These are phyloP conservation scores for Caerostris darwini DNA, from an alignment of 1,140 invertebrate genomes.

Conservation along the genomic window DNA sequence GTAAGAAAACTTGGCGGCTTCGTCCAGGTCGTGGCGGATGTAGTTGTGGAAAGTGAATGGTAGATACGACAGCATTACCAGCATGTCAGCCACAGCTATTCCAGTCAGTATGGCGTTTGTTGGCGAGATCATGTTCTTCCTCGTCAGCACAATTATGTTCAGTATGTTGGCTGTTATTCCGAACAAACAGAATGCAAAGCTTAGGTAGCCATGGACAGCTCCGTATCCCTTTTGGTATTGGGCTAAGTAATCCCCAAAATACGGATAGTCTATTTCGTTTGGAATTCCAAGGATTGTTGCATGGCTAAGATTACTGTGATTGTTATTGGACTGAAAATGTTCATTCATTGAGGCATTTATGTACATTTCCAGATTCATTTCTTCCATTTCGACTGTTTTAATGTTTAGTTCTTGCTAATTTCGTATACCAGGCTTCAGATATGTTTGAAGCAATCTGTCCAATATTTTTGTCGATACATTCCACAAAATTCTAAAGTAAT, in stretches of 20 bases:
- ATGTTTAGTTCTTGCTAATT: too few relatives aligned
- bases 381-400: not conserved
- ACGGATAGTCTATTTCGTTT: conserved; percentile 55
- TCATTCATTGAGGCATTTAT: conserved; percentile 70
- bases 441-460: not conserved
- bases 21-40: conserved; percentile 80
- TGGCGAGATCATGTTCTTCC: conserved; percentile 91
- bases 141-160: conserved; percentile 92
- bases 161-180: conserved; percentile 93
- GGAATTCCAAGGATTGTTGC: not conserved
- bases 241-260: conserved; percentile 72
- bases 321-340: not conserved
- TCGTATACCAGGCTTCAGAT: not conserved
- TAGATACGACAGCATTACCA: conserved; percentile 93
- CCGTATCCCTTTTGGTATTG: conserved; percentile 36
- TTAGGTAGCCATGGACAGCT: conserved; percentile 86
- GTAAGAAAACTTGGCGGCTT: conserved; percentile 76
- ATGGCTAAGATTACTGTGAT: not conserved
- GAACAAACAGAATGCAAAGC: conserved; percentile 90
- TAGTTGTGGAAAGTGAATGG: conserved; percentile 91
- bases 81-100: conserved; percentile 91
- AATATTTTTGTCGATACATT: not conserved
- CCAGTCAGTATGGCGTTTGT: conserved; percentile 93
- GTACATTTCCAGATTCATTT: conserved; percentile 58
- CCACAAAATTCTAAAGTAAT: not conserved